These are phyloP conservation scores for Oligia fasciuncula DNA, from an alignment of 2,888 invertebrate genomes.

Conservation along the genomic window DNA sequence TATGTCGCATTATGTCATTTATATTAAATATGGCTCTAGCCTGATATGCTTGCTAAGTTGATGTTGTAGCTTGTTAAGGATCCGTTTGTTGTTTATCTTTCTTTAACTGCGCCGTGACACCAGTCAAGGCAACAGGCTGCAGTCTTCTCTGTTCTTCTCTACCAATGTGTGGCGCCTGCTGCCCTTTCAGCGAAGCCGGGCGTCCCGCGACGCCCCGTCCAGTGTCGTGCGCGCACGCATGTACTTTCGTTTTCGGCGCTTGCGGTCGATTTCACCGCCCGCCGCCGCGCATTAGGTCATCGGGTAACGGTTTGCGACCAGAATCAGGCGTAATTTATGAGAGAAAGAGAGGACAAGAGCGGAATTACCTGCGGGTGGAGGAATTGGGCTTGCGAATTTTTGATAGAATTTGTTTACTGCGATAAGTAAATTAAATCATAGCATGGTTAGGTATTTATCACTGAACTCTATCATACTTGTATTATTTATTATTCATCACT, in stretches of 20 bases:
- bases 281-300: slow-evolving; percentile 81
- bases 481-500: not conserved
- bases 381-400: not conserved
- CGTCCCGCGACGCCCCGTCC: slow-evolving; percentile 34
- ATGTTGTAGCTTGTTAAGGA: not conserved
- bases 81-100: not conserved
- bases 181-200: slow-evolving; percentile 48
- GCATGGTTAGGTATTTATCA: not conserved
- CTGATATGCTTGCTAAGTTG: not conserved
- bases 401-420: not conserved
- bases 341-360: slow-evolving; percentile 29
- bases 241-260: slow-evolving; percentile 85
- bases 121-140: too few relatives aligned
- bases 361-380: too few relatives aligned
- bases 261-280: slow-evolving; percentile 78
- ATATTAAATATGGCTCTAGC: not conserved
- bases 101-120: too few relatives aligned
- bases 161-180: slow-evolving; percentile 7
- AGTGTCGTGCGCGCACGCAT: slow-evolving; percentile 60
- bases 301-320: slow-evolving; percentile 78
- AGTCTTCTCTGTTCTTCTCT: slow-evolving; percentile 12
- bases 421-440: too few relatives aligned
- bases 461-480: too few relatives aligned
- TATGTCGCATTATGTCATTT: not conserved
- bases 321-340: slow-evolving; percentile 51